phyloP scores from a whole-genome alignment of 2,888 invertebrate genomes.

The Stenoptilia bipunctidactyla region DNA sequence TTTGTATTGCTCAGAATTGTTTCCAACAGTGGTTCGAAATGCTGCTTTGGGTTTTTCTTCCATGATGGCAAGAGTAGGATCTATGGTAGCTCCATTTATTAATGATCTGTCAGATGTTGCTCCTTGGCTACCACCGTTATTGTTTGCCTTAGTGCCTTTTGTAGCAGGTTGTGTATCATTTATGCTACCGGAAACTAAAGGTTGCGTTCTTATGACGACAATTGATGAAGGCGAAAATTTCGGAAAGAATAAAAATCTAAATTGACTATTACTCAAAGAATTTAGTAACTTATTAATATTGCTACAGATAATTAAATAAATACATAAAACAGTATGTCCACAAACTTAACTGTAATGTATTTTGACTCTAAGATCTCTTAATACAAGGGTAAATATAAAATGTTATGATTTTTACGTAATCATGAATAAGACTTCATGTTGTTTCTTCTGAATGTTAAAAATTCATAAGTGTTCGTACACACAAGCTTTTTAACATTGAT shows the following conservation, averaged over 20 bases:
- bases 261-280: neutral
- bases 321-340: too few species aligned
- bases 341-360: too few species aligned
- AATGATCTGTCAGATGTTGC: constrained; percentile 27
- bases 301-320: too few species aligned
- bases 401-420: too few species aligned
- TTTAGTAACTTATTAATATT: too few species aligned
- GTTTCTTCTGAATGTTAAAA: too few species aligned
- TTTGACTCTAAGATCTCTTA: too few species aligned
- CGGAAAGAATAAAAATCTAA: constrained; percentile 8
- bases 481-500: too few species aligned
- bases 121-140: constrained; percentile 24
- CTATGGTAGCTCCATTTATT: constrained; percentile 72
- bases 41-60: constrained; percentile 72
- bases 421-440: too few species aligned
- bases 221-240: constrained; percentile 75
- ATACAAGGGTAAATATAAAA: too few species aligned
- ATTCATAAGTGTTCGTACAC: too few species aligned
- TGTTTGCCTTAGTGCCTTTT: constrained; percentile 23
- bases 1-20: constrained; percentile 64
- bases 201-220: constrained; percentile 74
- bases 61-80: constrained; percentile 69
- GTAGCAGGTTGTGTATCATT: constrained; percentile 20
- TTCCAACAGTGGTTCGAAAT: constrained; percentile 71
- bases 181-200: constrained; percentile 27